Evolutionary conservation across 2,888 invertebrate genomes (phyloP), one percentile per base, ranked within the genome.

Genomic region (Athalia cordata): DNA sequence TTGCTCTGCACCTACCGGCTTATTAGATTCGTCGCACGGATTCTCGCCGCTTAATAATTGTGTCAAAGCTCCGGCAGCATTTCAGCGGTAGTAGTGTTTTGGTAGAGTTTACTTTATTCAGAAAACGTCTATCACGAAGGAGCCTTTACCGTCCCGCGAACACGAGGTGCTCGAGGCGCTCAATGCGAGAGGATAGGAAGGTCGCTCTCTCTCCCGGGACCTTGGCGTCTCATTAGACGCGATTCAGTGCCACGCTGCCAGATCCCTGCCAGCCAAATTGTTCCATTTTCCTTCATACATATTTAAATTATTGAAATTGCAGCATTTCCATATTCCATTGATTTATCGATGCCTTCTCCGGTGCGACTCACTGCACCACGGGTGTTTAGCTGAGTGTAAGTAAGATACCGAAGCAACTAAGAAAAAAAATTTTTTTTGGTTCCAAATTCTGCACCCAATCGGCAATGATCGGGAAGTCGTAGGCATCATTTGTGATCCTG

Each of bases 251-350:
- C 86, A 85, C 83, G 83, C 84, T 85, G 85, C 79, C 86, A 85
- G 84, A 87, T 86, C 86, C 85, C 86, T 86, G 83, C 85, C 85
- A 85, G 85, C 72, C 86, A 85, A 87, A 87, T 88, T 88, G 87
- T 88, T 89, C 87, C 88, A 88, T 88, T 88, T 88, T 87, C 86
- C 87, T 88, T 89, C 88, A 89, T 89, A 88, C 87, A 89, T 89
- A 89, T 89, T 89, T 89, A 89, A 89, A 87, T 89, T 88, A 89
- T 89, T 88, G 87, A 89, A 89, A 89, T 89, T 85, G 83, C 79
- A 79, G 81, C 83, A 89, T 89, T 89, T 88, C 88, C 89, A 89
- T 89, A 88, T 86, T 88, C 87, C 87, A 89, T 89, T 89, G 89
- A 89, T 89, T 89, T 88, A 89, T 89, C 88, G 88, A 85, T 87